Base-by-base conservation (phyloP, 2,113 vertebrate genomes). In the Semnornis frantzii region DNA sequence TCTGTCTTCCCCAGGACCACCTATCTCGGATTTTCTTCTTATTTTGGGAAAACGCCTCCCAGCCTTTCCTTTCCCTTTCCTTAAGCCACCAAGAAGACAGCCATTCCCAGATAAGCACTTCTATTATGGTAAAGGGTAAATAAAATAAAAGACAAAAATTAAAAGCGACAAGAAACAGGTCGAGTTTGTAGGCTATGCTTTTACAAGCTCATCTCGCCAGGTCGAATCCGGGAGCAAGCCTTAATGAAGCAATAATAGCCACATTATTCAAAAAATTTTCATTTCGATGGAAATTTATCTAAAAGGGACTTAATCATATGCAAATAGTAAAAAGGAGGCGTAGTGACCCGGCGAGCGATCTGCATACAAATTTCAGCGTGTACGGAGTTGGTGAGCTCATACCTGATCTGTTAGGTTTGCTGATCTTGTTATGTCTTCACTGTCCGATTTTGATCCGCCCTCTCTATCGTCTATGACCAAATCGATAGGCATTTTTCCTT, bases 401-500 rank as follows among this genome's bases (percentile, higher is more conserved):
- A 99, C 99, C 99, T 99, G 99, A 98, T 99, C 99, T 65, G 98
- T 98, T 94, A 99, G 98, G 83, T 99, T 98, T 97, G 99, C 99
- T 95, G 99, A 99, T 99, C 99, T 98, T 84, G 98, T 99, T 98
- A 99, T 99, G 96, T 99, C 99, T 98, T 99, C 99, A 95, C 98
- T 99, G 98, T 99, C 99, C 96, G 99, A 99, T 97, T 99, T 99
- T 96, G 99, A 99, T 93, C 99, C 99, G 87, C 99, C 99, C 98
- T 99, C 99, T 97, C 99, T 98, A 97, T 99, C 99, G 97, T 99
- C 99, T 98, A 99, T 99, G 97, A 99, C 99, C 99, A 99, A 97
- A 98, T 99, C 99, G 97, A 99, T 99, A 98, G 99, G 99, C 99
- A 99, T 99, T 98, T 99, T 99, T 95, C 99, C 99, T 98, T 99